Evolutionary conservation across 2,113 vertebrate genomes (phyloP), one percentile per base, ranked within the genome.

Genomic region (Scophthalmus maximus): DNA sequence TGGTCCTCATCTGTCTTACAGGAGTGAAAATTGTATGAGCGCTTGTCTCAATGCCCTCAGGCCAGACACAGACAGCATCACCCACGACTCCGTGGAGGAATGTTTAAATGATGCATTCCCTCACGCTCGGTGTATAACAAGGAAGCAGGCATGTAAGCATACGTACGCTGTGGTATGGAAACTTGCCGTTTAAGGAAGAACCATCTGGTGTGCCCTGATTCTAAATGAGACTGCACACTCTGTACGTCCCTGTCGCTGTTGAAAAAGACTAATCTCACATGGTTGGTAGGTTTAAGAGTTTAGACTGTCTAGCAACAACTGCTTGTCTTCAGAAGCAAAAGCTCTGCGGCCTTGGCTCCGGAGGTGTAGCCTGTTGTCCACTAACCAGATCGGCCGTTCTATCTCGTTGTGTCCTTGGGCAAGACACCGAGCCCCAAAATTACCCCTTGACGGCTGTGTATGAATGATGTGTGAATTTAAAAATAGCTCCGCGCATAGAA

Each of bases 21-120:
- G 73, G 76, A 83, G 78, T 89, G 82, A 90, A 89, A 86, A 87
- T 88, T 89, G 64, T 46, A 90, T 84, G 82, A 87, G 81, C 64
- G 12, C 74, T 71, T 79, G 77, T 78, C 78, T 84, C 42, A 23
- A 59, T 76, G 82, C 79, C 87, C 81, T 68, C 29, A 22, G 91
- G 91, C 85, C 55, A 85, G 68, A 90, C 82, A 84, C 14, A 78
- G 76, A 81, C 84, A 62, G 81, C 79, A 76, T 79, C 70, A 78
- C 79, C 85, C 71, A 46, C 7, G 52, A 72, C 75, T 50, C 76
- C 56, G 76, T 62, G 75, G 66, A 57, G 14, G 65, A 64, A 78
- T 80, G 86, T 76, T 86, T 86, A 87, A 86, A 83, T 78, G 72
- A 86, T 59, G 18, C 82, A 34, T 65, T 84, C 74, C 67, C 71